Evolutionary conservation across 2,113 vertebrate species (phyloP).

Genomic region (Triplophysa siluroides): DNA sequence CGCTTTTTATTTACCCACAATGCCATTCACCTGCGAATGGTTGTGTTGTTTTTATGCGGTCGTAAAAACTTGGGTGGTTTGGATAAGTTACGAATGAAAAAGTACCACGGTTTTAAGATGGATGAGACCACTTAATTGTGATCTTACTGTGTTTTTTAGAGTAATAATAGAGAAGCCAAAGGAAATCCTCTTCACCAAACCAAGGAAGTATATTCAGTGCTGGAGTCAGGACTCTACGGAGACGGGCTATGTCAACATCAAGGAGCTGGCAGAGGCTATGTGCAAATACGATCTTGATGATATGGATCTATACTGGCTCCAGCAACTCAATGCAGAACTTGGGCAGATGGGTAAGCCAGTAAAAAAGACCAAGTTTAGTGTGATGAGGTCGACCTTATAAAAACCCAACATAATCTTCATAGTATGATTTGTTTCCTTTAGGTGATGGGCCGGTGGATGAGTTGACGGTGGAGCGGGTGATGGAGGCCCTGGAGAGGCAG

Average conservation of each 20-base stretch:
- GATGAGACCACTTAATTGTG: not conserved
- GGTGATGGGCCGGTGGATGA: slow-evolving; percentile 87
- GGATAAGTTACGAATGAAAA: not conserved
- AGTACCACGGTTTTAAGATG: not conserved
- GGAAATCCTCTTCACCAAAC: slow-evolving; percentile 83
- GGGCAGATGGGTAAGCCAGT: slow-evolving; percentile 82
- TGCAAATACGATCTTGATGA: slow-evolving; percentile 96
- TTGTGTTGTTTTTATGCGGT: too few relatives aligned
- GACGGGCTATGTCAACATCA: slow-evolving; percentile 87
- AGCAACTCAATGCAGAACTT: slow-evolving; percentile 84
- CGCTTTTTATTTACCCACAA: not conserved
- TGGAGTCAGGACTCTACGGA: slow-evolving; percentile 81
- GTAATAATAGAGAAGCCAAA: slow-evolving; percentile 82
- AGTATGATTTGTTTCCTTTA: slow-evolving; percentile 54
- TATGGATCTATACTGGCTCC: slow-evolving; percentile 92
- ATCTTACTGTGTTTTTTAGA: not conserved
- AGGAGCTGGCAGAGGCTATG: slow-evolving; percentile 88
- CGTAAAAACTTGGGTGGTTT: too few relatives aligned
- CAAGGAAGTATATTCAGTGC: slow-evolving; percentile 89
- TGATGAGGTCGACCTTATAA: not conserved
- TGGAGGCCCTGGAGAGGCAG: slow-evolving; percentile 91
- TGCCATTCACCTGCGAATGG: not conserved
- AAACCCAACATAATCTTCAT: not conserved
- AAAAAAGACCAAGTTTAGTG: not conserved
- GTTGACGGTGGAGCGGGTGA: slow-evolving; percentile 88